Percentiles rank a stretch among this genome's conserved stretches.
These are phyloP conservation scores for Drosophila asahinai DNA, from an alignment of 1,140 invertebrate genomes.

Conservation along the genomic window DNA sequence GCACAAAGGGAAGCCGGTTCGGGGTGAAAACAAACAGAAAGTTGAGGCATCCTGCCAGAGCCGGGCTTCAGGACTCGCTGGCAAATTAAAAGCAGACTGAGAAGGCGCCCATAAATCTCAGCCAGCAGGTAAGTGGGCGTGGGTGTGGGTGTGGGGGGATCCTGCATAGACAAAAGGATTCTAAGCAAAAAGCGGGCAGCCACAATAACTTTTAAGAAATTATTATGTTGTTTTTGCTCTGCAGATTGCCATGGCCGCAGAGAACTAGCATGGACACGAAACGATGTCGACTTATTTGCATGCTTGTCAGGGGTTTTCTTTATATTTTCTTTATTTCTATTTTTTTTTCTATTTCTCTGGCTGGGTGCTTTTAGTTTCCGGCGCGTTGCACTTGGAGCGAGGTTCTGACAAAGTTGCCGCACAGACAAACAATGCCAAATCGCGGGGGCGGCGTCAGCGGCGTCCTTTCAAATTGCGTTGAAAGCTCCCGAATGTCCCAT, in stretches of 20 bases:
- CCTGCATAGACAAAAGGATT: slow-evolving; percentile 62
- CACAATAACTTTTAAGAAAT: slow-evolving; percentile 67
- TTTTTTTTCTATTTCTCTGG: slow-evolving; percentile 28
- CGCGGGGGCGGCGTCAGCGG: slow-evolving; percentile 55
- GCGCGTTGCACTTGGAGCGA: slow-evolving; percentile 61
- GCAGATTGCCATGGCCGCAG: slow-evolving; percentile 30
- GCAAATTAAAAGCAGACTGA: slow-evolving; percentile 77
- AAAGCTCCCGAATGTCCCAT: slow-evolving; percentile 79
- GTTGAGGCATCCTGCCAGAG: slow-evolving; percentile 54
- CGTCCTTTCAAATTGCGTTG: slow-evolving; percentile 72
- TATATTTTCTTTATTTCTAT: neutral
- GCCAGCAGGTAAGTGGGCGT: slow-evolving; percentile 29
- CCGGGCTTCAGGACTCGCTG: slow-evolving; percentile 50
- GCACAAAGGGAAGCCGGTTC: slow-evolving; percentile 48
- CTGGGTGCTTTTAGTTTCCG: slow-evolving; percentile 64
- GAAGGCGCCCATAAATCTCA: slow-evolving; percentile 71
- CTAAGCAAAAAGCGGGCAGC: slow-evolving; percentile 42
- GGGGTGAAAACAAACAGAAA: slow-evolving; percentile 59
- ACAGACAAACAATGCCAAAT: slow-evolving; percentile 76
- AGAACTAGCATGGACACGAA: slow-evolving; percentile 40
- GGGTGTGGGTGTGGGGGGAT: neutral
- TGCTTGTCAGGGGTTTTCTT: slow-evolving; percentile 26
- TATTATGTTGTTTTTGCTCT: slow-evolving; percentile 43
- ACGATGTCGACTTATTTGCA: slow-evolving; percentile 64
- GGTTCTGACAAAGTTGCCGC: slow-evolving; percentile 58